These are phyloP conservation scores for Trachurus trachurus DNA, from an alignment of 2,797 vertebrate species.

Conservation along the genomic window DNA sequence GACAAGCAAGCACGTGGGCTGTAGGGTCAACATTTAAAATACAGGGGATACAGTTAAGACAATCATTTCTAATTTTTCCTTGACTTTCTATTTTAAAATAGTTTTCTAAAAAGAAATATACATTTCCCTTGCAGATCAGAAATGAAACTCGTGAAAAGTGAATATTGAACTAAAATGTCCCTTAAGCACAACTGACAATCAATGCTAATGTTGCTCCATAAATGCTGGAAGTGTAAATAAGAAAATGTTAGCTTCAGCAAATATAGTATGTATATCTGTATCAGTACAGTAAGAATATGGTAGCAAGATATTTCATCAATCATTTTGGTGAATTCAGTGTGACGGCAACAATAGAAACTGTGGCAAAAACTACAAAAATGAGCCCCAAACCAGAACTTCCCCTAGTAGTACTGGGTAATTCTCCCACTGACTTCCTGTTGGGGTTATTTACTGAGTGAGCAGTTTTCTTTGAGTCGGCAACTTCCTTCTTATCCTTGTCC, in stretches of 20 bases:
- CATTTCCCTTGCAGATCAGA: no score
- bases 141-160: no score
- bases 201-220: background rate
- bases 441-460: slow-evolving; percentile 7
- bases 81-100: no score
- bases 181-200: background rate
- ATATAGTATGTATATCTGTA: no score
- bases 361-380: background rate
- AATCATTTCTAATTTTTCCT: no score
- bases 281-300: background rate
- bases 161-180: background rate
- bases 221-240: background rate
- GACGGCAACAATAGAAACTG: background rate
- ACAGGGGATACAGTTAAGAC: no score
- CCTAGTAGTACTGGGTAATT: background rate
- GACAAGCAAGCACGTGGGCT: background rate
- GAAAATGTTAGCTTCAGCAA: background rate
- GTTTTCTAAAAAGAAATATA: no score
- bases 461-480: background rate
- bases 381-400: background rate
- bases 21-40: no score
- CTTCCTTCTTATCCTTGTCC: slow-evolving; percentile 20
- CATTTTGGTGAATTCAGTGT: background rate
- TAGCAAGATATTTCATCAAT: background rate
- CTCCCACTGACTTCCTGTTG: background rate